Percentiles rank a stretch among this genome's conserved stretches.
Conservation (phyloP, 2,113 vertebrate species). For the Melanocharis versteri region DNA sequence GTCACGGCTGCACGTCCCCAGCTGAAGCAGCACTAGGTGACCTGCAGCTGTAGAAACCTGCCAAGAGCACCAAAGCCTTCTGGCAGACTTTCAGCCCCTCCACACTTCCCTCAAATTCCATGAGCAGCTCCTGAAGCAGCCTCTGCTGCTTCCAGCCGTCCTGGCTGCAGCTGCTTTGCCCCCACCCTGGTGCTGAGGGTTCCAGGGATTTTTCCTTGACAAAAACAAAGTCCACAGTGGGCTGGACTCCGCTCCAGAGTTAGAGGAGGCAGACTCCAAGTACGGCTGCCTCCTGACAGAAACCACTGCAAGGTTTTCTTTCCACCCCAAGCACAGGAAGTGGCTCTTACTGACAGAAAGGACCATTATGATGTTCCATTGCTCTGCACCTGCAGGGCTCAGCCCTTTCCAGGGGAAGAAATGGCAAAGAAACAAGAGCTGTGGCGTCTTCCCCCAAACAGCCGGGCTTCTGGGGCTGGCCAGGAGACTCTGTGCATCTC, state of each 20-base stretch:
- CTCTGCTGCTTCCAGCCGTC: neutral
- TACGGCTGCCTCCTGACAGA: neutral
- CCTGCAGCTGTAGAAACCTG: neutral
- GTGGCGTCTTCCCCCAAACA: rapidly evolving
- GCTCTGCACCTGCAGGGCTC: neutral
- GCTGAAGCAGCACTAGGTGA: neutral
- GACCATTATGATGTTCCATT: rapidly evolving
- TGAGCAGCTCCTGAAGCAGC: neutral
- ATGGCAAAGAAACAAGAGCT: neutral
- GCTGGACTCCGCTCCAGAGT: neutral
- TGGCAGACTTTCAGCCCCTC: neutral
- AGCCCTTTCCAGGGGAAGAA: neutral
- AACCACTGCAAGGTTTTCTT: neutral
- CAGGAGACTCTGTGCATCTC: neutral
- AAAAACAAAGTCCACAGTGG: neutral
- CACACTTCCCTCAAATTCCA: neutral
- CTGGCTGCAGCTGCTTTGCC: neutral
- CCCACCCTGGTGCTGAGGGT: neutral
- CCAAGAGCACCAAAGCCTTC: neutral
- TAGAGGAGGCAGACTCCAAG: neutral
- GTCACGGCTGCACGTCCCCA: neutral
- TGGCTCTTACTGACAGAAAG: neutral
- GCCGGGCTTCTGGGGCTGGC: neutral
- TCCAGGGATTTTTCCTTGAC: rapidly evolving
- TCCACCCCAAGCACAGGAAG: rapidly evolving